Evolutionary conservation across 2,888 invertebrate species (phyloP).

Genomic region (Zonitis immaculata): DNA sequence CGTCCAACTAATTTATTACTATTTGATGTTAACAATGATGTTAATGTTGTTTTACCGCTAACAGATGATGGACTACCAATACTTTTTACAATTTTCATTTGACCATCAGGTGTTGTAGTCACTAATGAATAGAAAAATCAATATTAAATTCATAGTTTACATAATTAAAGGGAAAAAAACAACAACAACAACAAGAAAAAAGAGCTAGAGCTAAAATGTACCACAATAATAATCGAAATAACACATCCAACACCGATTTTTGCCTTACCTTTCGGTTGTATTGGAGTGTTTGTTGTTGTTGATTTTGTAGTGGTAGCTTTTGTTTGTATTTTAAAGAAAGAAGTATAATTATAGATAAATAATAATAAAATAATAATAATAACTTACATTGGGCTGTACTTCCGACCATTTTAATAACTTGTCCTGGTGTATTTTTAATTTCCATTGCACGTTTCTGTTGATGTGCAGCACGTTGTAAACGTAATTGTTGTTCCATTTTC

Average conservation of each 20-base stretch:
- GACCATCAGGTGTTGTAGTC: conserved; percentile 52
- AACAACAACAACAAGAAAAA: too few relatives aligned
- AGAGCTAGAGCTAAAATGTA: conserved; percentile 14
- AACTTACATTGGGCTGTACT: conserved; percentile 55
- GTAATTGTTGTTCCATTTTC: conserved; percentile 86
- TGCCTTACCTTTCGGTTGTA: conserved; percentile 49
- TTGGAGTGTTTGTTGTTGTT: conserved; percentile 44
- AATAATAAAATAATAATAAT: conserved; percentile 17
- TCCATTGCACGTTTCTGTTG: conserved; percentile 80
- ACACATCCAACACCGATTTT: conserved; percentile 21
- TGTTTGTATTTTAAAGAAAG: conserved; percentile 34
- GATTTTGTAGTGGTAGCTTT: conserved; percentile 41
- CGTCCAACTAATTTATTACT: conserved; percentile 64
- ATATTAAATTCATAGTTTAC: conserved; percentile 14
- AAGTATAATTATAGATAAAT: conserved; percentile 8
- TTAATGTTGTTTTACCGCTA: conserved; percentile 60
- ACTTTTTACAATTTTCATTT: conserved; percentile 63
- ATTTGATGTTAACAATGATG: conserved; percentile 59
- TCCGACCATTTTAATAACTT: conserved; percentile 53
- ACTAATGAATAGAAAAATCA: conserved; percentile 20
- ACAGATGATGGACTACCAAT: conserved; percentile 53
- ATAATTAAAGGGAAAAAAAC: conserved; percentile 8
- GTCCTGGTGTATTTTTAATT: conserved; percentile 49
- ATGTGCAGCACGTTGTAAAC: conserved; percentile 82
- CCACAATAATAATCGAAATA: conserved; percentile 9